Percentiles rank a stretch among this genome's conserved stretches.
Conservation (phyloP, 2,888 invertebrate species). For the Watsonalla binaria region DNA sequence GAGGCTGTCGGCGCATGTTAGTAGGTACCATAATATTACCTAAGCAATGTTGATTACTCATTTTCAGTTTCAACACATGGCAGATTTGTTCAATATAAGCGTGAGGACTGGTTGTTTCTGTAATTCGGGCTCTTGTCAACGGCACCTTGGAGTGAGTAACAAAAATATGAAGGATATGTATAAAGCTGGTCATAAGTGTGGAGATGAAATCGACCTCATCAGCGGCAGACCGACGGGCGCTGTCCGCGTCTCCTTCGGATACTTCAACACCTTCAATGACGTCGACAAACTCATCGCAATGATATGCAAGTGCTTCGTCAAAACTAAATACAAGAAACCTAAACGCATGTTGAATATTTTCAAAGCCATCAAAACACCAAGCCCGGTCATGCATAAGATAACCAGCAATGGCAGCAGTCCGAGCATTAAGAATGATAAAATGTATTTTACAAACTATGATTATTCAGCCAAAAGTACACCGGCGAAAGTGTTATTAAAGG, state of each 20-base stretch:
- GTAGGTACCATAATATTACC: neutral
- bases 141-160: slow-evolving; percentile 83
- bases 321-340: slow-evolving; percentile 37
- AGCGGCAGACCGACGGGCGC: slow-evolving; percentile 95
- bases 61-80: slow-evolving; percentile 90
- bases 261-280: slow-evolving; percentile 88
- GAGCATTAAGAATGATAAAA: slow-evolving; percentile 25
- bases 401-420: slow-evolving; percentile 23
- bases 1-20: too few relatives aligned
- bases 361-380: slow-evolving; percentile 14
- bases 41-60: neutral
- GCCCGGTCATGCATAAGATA: slow-evolving; percentile 6
- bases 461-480: slow-evolving; percentile 18
- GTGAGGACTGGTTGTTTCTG: slow-evolving; percentile 97
- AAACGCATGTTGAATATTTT: slow-evolving; percentile 40
- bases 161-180: slow-evolving; percentile 87
- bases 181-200: slow-evolving; percentile 93
- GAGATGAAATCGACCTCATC: slow-evolving; percentile 91
- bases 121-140: slow-evolving; percentile 96
- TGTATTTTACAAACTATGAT: slow-evolving; percentile 19
- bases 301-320: slow-evolving; percentile 86
- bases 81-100: slow-evolving; percentile 90
- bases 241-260: slow-evolving; percentile 94
- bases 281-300: slow-evolving; percentile 84
- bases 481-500: slow-evolving; percentile 39